Base-by-base conservation (phyloP, 1,140 invertebrate genomes). In the Drosophila arizonae region DNA sequence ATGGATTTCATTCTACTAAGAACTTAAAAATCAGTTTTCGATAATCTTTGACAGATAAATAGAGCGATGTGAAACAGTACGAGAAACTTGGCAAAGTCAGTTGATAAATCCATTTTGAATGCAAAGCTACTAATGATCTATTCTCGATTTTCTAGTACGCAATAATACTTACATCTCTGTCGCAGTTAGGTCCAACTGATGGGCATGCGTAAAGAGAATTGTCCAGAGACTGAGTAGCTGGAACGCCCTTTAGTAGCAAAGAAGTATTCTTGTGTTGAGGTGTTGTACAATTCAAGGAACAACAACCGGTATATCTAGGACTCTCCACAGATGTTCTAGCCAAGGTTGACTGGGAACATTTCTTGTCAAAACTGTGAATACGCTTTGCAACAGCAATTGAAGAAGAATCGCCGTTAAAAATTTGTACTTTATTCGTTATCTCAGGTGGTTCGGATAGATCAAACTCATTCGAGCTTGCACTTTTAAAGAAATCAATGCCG, bases 121-220 rank as follows among this genome's bases (percentile, higher is more conserved):
- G 3, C 1, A 24, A 24, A 24, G 2, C 0, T 17, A 17, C 17
- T 24, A 24, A 24, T 24, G 1, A 24, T 24, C 21, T 3, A 24
- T 24, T 24, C 1, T 24, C 21, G 2, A 24, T 24, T 24, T 24
- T 24, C 21, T 24, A 3, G 2, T 30, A 30, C 36, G 8, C 33
- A 13, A 15, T n/a, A 8, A 10, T 51, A 81, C 90, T 90, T 67
- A 90, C 90, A 75, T 88, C 77, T 68, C 77, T 81, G 46, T 84
- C 75, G 61, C 55, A 66, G 52, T 66, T 65, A 48, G 56, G 21
- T n/a, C 58, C 76, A 17, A 63, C 28, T 52, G 84, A 58, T 26
- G 79, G 62, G 74, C 84, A 77, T 70, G 75, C 78, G 81, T 90
- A 77, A 41, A 66, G 68, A 46, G 76, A 72, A 64, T 66, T 78